These are phyloP conservation scores for Galbula dea DNA, from an alignment of 2,113 vertebrate genomes.

Conservation along the genomic window DNA sequence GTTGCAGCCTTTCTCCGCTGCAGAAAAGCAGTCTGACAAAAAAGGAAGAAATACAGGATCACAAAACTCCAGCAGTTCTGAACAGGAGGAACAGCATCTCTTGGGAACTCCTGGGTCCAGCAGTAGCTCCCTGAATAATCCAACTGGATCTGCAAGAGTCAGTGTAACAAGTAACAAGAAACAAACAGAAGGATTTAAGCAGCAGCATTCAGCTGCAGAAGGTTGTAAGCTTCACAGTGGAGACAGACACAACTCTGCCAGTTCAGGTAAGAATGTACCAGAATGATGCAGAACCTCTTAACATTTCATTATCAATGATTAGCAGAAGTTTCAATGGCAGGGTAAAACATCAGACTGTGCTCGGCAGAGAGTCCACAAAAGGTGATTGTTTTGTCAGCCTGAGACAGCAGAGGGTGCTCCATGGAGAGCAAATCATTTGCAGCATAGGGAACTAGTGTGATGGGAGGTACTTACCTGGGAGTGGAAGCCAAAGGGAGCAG, in stretches of 20 bases:
- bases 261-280: slow-evolving; percentile 42
- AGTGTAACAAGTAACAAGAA: not conserved
- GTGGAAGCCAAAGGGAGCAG: not conserved
- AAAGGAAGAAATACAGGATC: not conserved
- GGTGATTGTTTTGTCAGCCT: not conserved
- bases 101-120: slow-evolving; percentile 43
- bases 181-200: not conserved
- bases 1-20: slow-evolving; percentile 25
- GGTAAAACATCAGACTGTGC: not conserved
- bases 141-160: not conserved
- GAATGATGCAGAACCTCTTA: not conserved
- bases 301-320: not conserved
- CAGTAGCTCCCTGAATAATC: slow-evolving; percentile 57
- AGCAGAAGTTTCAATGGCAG: not conserved
- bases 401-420: not conserved
- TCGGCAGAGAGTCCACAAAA: too few relatives aligned
- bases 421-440: not conserved
- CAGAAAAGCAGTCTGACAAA: not conserved
- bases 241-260: not conserved
- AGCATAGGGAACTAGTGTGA: not conserved
- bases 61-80: not conserved
- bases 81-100: slow-evolving; percentile 45
- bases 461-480: not conserved
- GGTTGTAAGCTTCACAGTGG: not conserved
- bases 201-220: not conserved